Evolutionary conservation across 2,797 vertebrate genomes (phyloP).

Genomic region (Rhinoraja longicauda): DNA sequence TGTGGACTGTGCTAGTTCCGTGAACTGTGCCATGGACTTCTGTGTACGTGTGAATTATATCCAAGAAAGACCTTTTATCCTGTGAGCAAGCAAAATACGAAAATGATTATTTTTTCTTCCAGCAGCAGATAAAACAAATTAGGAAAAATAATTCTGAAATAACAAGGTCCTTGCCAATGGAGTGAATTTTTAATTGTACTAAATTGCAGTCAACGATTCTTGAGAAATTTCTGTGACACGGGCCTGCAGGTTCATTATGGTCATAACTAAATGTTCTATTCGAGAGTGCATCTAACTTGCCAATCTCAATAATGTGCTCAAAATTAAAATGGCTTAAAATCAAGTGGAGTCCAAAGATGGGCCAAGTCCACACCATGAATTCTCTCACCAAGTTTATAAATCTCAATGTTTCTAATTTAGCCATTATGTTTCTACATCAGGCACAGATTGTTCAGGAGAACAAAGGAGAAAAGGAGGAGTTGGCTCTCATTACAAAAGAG

Average conservation of each 20-base stretch:
- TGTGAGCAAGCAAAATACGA: constrained; percentile 48
- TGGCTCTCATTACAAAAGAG: too few relatives aligned
- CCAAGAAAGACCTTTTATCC: constrained; percentile 90
- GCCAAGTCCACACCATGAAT: not conserved
- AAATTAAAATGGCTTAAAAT: not conserved
- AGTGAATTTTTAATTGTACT: not conserved
- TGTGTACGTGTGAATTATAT: constrained; percentile 89
- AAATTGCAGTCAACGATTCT: not conserved
- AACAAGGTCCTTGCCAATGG: too few relatives aligned
- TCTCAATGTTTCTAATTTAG: not conserved
- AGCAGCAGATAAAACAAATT: not conserved
- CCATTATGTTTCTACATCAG: not conserved
- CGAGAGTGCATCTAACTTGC: not conserved
- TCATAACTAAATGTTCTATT: not conserved
- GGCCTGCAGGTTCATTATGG: not conserved
- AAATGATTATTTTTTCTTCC: not conserved
- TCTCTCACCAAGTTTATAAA: not conserved
- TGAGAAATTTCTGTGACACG: not conserved
- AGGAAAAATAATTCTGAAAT: not conserved
- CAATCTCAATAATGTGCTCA: not conserved
- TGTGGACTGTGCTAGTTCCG: constrained; percentile 81
- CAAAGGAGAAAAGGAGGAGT: too few relatives aligned
- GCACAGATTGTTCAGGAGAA: not conserved
- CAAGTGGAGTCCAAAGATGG: not conserved
- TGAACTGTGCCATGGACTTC: constrained; percentile 94